Base-by-base conservation (phyloP, 2,888 invertebrate genomes). In the Synergus itoensis region DNA sequence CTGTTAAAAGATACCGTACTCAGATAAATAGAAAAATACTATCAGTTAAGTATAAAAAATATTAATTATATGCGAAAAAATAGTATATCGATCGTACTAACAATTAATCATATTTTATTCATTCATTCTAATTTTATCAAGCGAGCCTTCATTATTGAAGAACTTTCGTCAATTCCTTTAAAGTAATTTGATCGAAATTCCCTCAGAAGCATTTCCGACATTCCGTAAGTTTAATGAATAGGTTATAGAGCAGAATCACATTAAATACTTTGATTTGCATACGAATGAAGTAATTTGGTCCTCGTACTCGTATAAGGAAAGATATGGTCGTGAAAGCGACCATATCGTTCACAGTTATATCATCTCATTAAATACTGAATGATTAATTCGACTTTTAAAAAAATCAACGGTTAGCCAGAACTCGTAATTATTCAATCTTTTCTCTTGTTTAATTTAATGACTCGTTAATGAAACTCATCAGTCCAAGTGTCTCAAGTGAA, bases 131-230 rank as follows among this genome's bases (percentile, higher is more conserved):
- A 64, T 57, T n/a, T 57, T 18, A 18, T 57, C 9, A 57, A 18
- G 18, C 3, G 57, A 57, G 1, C 57, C 9, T 9, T 57, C 18
- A 8, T 9, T 18, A 57, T 18, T 18, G 57, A 18, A 57, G 57
- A 57, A 40, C 45, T 9, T 41, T n/a, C 18, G 48, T 28, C 57
- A 67, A 67, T 73, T 73, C 73, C 53, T 36, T n/a, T 48, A 53
- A 73, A 73, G 53, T 36, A 53, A 73, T 73, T 53, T 73, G 40
- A 48, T 73, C 53, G n/a, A 57, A 73, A 53, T 73, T 73, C 73
- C 73, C 53, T 28, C 4, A 18, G 16, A 57, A 73, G 53, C n/a
- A 57, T 53, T 73, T 48, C 53, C 36, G 53, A 28, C 28, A 73
- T 73, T 73, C 53, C 53, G 4, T 12, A 36, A 73, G 73, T 73